These are phyloP conservation scores for Zenarchopterus dispar DNA, from an alignment of 2,797 vertebrate species.

Conservation along the genomic window DNA sequence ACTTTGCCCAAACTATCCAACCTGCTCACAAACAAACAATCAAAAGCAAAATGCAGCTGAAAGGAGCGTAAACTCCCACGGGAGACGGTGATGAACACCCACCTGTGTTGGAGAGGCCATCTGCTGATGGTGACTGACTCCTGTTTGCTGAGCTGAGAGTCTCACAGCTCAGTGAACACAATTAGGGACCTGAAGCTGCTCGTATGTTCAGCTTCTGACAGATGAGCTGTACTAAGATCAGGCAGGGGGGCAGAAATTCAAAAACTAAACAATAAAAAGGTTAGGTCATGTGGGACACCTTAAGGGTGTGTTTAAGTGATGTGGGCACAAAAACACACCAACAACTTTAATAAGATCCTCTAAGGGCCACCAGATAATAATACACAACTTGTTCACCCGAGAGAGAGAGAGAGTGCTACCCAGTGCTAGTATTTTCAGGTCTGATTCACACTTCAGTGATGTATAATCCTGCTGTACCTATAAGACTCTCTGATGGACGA, in stretches of 20 bases:
- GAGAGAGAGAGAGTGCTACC: too few species aligned
- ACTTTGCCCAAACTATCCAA: too few species aligned
- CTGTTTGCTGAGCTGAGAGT: constrained; percentile 60
- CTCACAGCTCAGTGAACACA: constrained; percentile 60
- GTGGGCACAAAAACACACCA: neutral
- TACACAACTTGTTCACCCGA: too few species aligned
- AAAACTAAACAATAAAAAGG: constrained; percentile 17
- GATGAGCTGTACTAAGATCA: constrained; percentile 46
- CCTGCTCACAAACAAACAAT: too few species aligned
- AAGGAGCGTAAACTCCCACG: constrained; percentile 14
- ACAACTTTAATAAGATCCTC: too few species aligned
- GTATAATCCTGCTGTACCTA: too few species aligned
- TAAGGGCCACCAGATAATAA: too few species aligned
- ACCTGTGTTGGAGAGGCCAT: constrained; percentile 43
- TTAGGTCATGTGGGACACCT: constrained; percentile 4
- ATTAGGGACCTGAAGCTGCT: constrained; percentile 46
- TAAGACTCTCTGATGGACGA: too few species aligned
- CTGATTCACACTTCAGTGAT: too few species aligned
- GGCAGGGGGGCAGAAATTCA: constrained; percentile 32
- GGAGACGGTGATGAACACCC: constrained; percentile 38
- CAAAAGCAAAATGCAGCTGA: too few species aligned
- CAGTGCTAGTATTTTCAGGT: too few species aligned
- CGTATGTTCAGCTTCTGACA: constrained; percentile 50
- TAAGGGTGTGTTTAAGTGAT: neutral
- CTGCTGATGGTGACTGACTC: constrained; percentile 50